Base-by-base conservation (phyloP, 2,113 vertebrate genomes). In the Aphyosemion australe region DNA sequence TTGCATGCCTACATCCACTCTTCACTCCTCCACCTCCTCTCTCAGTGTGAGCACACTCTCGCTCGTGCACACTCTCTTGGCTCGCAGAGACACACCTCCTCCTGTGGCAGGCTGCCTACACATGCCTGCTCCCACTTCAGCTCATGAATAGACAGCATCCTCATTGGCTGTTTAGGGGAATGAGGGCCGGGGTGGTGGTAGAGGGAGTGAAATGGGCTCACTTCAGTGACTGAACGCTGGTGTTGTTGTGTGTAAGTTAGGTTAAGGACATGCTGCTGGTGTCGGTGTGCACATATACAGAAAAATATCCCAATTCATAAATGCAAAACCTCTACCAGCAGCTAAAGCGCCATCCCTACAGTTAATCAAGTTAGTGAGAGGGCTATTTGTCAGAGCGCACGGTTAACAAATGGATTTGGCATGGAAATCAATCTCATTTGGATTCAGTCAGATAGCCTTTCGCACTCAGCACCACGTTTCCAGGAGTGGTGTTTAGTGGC, bases 91-190 rank as follows among this genome's bases (percentile, higher is more conserved):
- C 87, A 92, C 92, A 93, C 93, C 94, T 92, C 91, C 93, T 85
- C 91, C 91, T 88, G 87, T 93, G 94, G 90, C 91, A 90, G 94
- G 93, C 94, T 94, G 94, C 91, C 91, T 92, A 91, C 95, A 95
- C 95, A 95, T 94, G 94, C 94, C 94, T 93, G 94, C 94, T 94
- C 92, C 94, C 91, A 94, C 93, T 94, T 92, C 84, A 89, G 83
- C 94, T 96, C 94, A 95, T 95, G 93, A 95, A 96, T 95, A 96
- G 92, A 93, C 92, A 91, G 92, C 87, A 42, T 68, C 65, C 91
- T 94, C 92, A 96, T 96, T 97, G 95, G 96, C 93, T 96, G 79
- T 93, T 94, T 90, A 93, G 93, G 88, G 18, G 90, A 91, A 93
- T 89, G 92, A 91, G 83, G 91, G 90, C 53, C 72, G 75, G 52